phyloP scores from a whole-genome alignment of 2,797 vertebrate species.

The Podarcis siculus region DNA sequence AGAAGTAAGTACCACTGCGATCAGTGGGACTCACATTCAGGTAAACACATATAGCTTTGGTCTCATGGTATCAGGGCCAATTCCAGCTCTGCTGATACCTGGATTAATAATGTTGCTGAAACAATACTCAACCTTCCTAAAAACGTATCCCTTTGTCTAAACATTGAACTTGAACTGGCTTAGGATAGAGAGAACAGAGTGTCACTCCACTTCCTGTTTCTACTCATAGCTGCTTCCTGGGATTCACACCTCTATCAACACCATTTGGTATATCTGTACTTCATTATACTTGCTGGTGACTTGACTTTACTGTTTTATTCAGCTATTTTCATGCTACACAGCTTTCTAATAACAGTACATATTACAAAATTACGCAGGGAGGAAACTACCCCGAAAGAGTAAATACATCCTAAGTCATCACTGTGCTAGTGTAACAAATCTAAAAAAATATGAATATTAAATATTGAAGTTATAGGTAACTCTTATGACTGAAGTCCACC shows the following conservation, averaged over 20 bases:
- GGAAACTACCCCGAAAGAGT: too few species aligned
- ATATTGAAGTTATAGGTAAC: too few species aligned
- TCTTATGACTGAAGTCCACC: too few species aligned
- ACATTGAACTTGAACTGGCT: background rate
- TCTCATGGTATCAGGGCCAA: background rate
- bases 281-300: background rate
- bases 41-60: background rate
- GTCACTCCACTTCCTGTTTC: background rate
- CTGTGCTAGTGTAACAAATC: too few species aligned
- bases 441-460: too few species aligned
- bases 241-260: background rate
- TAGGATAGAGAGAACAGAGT: background rate
- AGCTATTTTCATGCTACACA: too few species aligned
- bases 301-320: too few species aligned
- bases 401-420: too few species aligned
- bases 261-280: background rate
- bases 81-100: background rate
- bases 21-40: background rate
- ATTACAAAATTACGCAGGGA: too few species aligned
- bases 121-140: background rate
- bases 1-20: too few species aligned
- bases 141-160: background rate
- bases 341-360: too few species aligned
- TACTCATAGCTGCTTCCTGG: background rate
- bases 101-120: background rate